Percentiles rank a stretch among this genome's conserved stretches.
These are phyloP conservation scores for Danio rerio DNA, from an alignment of 2,113 vertebrate species.

Conservation along the genomic window DNA sequence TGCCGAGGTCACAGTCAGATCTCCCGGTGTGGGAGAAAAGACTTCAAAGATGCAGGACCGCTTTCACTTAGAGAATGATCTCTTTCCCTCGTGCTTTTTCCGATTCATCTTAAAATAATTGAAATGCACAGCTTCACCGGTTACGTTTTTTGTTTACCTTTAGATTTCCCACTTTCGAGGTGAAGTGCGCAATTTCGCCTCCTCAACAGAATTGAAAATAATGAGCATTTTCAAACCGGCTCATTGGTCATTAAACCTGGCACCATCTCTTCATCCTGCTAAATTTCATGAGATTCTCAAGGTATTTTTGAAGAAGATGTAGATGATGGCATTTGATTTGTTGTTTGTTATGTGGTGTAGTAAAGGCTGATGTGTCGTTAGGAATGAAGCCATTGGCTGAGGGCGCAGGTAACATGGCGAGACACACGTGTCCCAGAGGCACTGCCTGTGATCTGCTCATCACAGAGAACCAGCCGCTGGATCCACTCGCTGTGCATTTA, in stretches of 20 bases:
- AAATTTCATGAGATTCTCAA: background rate
- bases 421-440: constrained; percentile 82
- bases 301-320: background rate
- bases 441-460: constrained; percentile 85
- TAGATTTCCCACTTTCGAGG: constrained; percentile 2
- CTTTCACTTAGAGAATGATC: constrained; percentile 1
- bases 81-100: constrained; percentile 40
- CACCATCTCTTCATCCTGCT: background rate
- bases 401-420: constrained; percentile 76
- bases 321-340: background rate
- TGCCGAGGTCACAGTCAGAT: constrained; percentile 10
- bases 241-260: background rate
- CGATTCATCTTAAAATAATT: constrained; percentile 28
- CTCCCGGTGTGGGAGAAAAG: constrained; percentile 52
- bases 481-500: constrained; percentile 89
- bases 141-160: constrained; percentile 28
- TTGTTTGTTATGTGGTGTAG: background rate
- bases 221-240: too few species aligned
- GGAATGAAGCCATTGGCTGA: constrained; percentile 85
- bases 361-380: constrained; percentile 88
- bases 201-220: background rate
- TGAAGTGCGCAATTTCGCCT: background rate
- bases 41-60: constrained; percentile 34
- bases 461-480: constrained; percentile 80
- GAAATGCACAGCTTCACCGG: constrained; percentile 25